Conservation (phyloP, 2,797 vertebrate species). For the Rhinogobio ventralis region DNA sequence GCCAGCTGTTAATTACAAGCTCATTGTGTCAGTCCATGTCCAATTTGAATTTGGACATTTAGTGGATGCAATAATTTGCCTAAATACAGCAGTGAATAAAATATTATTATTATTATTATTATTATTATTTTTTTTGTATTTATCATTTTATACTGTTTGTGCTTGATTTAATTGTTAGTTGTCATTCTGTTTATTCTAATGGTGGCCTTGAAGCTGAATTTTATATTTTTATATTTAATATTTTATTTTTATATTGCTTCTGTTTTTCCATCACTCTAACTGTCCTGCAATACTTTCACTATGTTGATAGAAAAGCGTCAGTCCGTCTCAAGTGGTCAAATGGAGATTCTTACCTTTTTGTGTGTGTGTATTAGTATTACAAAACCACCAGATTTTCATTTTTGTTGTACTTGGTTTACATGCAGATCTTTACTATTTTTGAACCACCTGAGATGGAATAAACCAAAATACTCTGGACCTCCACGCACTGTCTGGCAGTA, state of each 20-base stretch:
- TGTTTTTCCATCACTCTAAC: constrained; percentile 60
- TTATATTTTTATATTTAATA: too few species aligned
- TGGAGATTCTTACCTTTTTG: neutral
- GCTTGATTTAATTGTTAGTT: constrained; percentile 46
- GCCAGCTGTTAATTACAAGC: neutral
- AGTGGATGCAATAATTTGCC: neutral
- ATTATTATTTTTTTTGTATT: neutral
- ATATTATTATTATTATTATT: too few species aligned
- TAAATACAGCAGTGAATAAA: neutral
- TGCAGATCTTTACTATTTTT: neutral
- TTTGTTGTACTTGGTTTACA: neutral
- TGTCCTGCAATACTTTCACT: constrained; percentile 63
- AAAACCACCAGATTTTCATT: neutral
- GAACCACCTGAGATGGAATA: neutral
- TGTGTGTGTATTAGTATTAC: neutral
- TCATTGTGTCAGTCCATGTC: neutral
- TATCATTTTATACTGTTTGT: neutral
- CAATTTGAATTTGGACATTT: neutral
- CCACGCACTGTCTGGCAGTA: constrained; percentile 43
- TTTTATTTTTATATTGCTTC: too few species aligned
- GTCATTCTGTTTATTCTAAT: constrained; percentile 54
- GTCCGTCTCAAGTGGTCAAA: neutral
- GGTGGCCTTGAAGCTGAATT: constrained; percentile 20
- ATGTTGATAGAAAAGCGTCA: neutral
- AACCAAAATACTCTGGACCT: constrained; percentile 5